phyloP scores from a whole-genome alignment of 2,113 vertebrate species.

The Lates calcarifer region DNA sequence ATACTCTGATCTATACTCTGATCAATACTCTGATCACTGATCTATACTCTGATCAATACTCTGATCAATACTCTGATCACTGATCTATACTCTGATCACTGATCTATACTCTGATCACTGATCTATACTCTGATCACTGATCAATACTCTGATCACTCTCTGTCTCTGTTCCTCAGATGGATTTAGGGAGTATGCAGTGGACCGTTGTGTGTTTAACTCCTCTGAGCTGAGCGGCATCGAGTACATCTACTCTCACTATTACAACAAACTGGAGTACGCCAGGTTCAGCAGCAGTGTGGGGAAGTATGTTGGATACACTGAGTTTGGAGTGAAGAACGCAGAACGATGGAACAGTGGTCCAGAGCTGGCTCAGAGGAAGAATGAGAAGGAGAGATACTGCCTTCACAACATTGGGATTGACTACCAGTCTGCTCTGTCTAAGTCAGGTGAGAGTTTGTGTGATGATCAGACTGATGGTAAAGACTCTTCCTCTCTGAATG shows the following conservation, averaged over 20 bases:
- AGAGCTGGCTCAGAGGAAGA: accelerated
- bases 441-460: slow-evolving; percentile 56
- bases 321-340: not conserved
- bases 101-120: not conserved
- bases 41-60: not conserved
- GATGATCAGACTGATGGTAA: too few species aligned
- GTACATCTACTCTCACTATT: accelerated
- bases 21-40: too few species aligned
- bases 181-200: accelerated
- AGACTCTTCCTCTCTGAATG: too few species aligned
- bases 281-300: slow-evolving; percentile 51
- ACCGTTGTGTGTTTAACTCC: slow-evolving; percentile 46
- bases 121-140: not conserved
- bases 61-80: not conserved
- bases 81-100: not conserved
- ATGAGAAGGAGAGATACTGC: not conserved
- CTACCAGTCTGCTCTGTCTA: accelerated
- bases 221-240: slow-evolving; percentile 49
- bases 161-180: slow-evolving; percentile 47
- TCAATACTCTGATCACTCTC: not conserved
- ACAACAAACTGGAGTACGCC: not conserved
- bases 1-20: not conserved
- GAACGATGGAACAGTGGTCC: accelerated
- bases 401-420: accelerated
- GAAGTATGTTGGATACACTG: slow-evolving; percentile 25